Base-by-base conservation (phyloP, 1,140 invertebrate genomes). In the Drosophila ficusphila region DNA sequence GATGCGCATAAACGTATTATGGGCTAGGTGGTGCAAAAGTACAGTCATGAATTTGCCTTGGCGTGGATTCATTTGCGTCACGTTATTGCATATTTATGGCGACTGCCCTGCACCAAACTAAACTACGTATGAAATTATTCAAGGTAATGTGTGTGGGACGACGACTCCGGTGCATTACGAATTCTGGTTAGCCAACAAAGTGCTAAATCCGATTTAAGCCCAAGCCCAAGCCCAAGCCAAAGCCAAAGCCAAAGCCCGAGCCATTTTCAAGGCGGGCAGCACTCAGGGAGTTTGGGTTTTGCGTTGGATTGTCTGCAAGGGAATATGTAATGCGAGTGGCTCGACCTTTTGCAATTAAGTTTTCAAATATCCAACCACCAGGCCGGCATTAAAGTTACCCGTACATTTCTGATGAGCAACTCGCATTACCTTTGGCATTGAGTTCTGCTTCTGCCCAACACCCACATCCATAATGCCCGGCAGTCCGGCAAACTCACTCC, bases 161-260 rank as follows among this genome's bases (percentile, higher is more conserved):
- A 42, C 48, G 48, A 68, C 18, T 31, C n/a, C 29, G 21, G 38
- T 51, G 69, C 54, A 72, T 76, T 76, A 60, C 38, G 36, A 49
- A 73, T 73, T 74, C 71, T 74, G 69, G 71, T 56, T 74, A 49
- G 49, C 58, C 75, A 67, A 44, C 79, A 86, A 71, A 86, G 79
- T 85, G 76, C 60, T 64, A 85, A 86, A 86, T 85, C 79, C 81
- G 81, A 85, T 86, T 85, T 85, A 65, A 74, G 49, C 69, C 39
- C 46, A 60, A 71, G 29, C 38, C 21, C 41, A 21, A 23, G 39
- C 11, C 31, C 14, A 25, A 25, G 60, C 34, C 27, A 42, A 14
- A 58, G n/a, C n/a, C 12, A 19, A 19, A 9, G 57, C 42, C 46
- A 51, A n/a, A n/a, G n/a, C n/a, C n/a, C n/a, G n/a, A n/a, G n/a